Percentiles rank a stretch among this genome's conserved stretches.
Conservation (phyloP, 2,113 vertebrate species). For the Brienomyrus brachyistius region DNA sequence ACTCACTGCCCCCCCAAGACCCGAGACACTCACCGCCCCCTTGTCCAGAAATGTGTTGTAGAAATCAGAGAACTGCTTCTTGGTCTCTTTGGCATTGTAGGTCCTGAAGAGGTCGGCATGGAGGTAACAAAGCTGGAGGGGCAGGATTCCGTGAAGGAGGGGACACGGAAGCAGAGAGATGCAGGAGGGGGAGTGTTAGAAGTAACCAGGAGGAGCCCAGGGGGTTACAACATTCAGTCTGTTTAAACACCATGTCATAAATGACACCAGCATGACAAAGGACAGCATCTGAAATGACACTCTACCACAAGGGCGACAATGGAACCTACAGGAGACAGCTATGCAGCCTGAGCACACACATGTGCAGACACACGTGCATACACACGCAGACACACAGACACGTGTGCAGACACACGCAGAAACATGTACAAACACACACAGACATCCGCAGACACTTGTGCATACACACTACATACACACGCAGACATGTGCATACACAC, state of each 20-base stretch:
- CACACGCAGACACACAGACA: neutral
- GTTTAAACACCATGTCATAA: neutral
- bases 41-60: slow-evolving; percentile 79
- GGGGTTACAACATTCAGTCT: neutral
- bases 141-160: neutral
- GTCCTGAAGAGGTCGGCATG: slow-evolving; percentile 70
- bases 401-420: neutral
- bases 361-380: neutral
- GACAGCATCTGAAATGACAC: neutral
- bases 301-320: neutral
- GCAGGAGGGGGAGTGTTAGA: neutral
- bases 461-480: neutral
- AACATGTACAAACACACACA: too few relatives aligned
- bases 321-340: neutral
- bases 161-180: neutral
- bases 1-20: neutral
- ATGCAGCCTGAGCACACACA: neutral
- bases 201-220: neutral
- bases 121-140: slow-evolving; percentile 75
- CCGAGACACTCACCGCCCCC: slow-evolving; percentile 59
- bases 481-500: neutral
- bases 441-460: neutral
- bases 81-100: slow-evolving; percentile 74
- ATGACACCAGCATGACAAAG: neutral
- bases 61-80: slow-evolving; percentile 79